phyloP scores from a whole-genome alignment of 2,113 vertebrate species.

The Rhodinocichla rosea region DNA sequence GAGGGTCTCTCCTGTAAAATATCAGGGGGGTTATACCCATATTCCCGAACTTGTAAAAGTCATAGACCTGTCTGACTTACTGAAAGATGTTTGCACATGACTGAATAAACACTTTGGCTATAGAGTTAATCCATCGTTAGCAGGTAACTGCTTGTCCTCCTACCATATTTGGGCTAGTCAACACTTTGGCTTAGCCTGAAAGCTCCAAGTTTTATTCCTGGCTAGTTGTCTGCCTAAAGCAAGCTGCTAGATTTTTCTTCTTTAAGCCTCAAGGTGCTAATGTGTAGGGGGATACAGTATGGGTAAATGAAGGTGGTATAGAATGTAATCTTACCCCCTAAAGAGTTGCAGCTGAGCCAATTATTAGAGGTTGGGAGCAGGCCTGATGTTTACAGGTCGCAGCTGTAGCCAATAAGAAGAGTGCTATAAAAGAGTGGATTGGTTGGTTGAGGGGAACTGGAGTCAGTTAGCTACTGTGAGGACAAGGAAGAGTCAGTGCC shows the following conservation, averaged over 20 bases:
- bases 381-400: no score
- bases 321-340: no score
- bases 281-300: no score
- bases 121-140: background rate
- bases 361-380: no score
- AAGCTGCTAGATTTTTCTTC: background rate
- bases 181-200: background rate
- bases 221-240: background rate
- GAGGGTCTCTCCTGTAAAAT: background rate
- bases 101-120: background rate
- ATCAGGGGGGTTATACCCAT: rapidly evolving
- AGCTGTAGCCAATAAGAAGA: no score
- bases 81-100: background rate
- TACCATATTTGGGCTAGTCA: background rate
- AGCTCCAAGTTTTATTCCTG: background rate
- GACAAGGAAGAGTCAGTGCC: no score
- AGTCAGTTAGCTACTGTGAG: no score
- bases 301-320: no score
- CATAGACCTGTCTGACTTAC: background rate
- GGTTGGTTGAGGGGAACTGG: no score
- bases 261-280: background rate
- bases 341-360: no score
- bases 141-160: background rate
- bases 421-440: no score
- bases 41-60: background rate